Evolutionary conservation across 2,888 invertebrate species (phyloP).

Genomic region (Drosophila suboccidentalis): DNA sequence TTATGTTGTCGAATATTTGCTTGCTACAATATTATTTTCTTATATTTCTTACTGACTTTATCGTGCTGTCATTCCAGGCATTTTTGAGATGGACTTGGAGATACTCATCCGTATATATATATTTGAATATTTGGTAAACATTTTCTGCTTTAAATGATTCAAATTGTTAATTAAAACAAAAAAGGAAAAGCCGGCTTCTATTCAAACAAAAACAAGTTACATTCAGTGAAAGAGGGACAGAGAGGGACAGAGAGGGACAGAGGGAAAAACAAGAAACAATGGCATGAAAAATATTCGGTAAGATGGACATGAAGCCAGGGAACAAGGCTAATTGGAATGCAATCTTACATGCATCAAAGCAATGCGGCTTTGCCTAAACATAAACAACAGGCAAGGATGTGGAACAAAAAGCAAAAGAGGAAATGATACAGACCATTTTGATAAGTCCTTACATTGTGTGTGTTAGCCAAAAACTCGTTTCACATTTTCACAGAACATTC

Average conservation of each 20-base stretch:
- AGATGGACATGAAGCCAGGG: constrained; percentile 1
- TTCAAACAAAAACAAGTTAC: neutral
- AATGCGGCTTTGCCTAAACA: constrained; percentile 31
- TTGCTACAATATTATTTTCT: constrained; percentile 7
- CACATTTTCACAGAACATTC: constrained; percentile 15
- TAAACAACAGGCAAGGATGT: constrained; percentile 29
- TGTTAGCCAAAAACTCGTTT: constrained; percentile 9
- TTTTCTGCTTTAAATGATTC: constrained; percentile 3
- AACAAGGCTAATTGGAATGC: constrained; percentile 50
- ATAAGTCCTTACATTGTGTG: constrained; percentile 31
- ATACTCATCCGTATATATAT: neutral
- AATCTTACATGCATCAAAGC: constrained; percentile 40
- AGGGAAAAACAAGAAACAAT: constrained; percentile 6
- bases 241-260: neutral
- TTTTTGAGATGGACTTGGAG: neutral
- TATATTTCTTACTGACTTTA: constrained; percentile 1
- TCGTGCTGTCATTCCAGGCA: neutral
- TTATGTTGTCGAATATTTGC: neutral
- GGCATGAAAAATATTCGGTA: neutral
- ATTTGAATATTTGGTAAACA: constrained; percentile 1
- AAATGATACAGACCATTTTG: constrained; percentile 31
- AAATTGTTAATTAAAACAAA: constrained; percentile 19
- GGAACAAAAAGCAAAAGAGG: constrained; percentile 7
- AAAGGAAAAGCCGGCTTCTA: constrained; percentile 2
- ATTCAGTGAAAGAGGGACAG: neutral